A percentile compares a stretch with the other conserved stretches of the same genome.
These are phyloP conservation scores for Drosophila planitibia DNA, from an alignment of 2,888 invertebrate genomes.

Conservation along the genomic window DNA sequence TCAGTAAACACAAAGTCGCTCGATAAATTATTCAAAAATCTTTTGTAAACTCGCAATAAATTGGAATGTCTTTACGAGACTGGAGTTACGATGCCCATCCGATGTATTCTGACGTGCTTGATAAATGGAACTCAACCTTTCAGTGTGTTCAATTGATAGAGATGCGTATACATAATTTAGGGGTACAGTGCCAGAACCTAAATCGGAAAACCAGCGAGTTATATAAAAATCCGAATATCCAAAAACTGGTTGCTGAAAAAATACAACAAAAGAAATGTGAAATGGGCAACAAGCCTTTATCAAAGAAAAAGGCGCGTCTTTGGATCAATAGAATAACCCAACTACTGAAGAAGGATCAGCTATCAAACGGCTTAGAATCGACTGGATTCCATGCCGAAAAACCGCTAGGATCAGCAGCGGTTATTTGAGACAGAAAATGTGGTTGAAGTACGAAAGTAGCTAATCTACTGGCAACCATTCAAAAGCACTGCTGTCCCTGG, in stretches of 20 bases:
- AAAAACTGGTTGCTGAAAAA: neutral
- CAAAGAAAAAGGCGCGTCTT: neutral
- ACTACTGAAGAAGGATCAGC: slow-evolving; percentile 14
- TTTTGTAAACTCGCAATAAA: neutral
- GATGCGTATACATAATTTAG: slow-evolving; percentile 14
- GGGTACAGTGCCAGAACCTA: neutral
- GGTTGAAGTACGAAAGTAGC: neutral
- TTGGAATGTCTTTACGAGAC: too few species aligned
- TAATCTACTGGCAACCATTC: neutral
- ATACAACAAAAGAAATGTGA: neutral
- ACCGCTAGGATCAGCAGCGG: too few species aligned
- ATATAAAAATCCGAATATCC: too few species aligned
- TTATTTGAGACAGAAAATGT: neutral
- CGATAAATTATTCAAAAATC: neutral
- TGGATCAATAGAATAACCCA: slow-evolving; percentile 11
- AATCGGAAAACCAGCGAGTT: neutral
- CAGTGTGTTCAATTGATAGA: neutral
- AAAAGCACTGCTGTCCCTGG: neutral
- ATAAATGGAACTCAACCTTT: neutral
- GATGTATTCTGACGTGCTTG: neutral
- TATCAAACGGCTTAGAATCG: too few species aligned
- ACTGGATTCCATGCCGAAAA: neutral
- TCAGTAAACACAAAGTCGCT: neutral
- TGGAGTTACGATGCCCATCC: neutral
- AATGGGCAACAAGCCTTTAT: neutral